These are phyloP conservation scores for Plagodis pulveraria DNA, from an alignment of 2,888 invertebrate species.

Conservation along the genomic window DNA sequence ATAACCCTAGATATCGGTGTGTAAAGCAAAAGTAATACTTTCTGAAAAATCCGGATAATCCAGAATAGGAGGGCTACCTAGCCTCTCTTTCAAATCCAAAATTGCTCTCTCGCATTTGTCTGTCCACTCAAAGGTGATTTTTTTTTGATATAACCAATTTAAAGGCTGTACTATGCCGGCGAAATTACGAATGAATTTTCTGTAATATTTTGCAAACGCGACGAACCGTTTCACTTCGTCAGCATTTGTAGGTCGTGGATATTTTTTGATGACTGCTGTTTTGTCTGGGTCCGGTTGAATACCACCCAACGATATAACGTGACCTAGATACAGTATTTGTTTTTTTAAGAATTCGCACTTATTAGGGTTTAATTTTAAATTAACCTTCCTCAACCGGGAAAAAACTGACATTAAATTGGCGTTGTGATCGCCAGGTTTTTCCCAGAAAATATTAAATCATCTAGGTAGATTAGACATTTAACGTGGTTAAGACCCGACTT, in stretches of 20 bases:
- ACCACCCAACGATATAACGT: not conserved
- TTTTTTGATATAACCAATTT: constrained; percentile 27
- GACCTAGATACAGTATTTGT: constrained; percentile 7
- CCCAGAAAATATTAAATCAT: constrained; percentile 13
- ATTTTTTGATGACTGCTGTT: constrained; percentile 4
- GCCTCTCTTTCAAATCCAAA: constrained; percentile 10
- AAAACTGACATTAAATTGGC: constrained; percentile 18
- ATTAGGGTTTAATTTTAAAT: constrained; percentile 14
- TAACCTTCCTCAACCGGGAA: constrained; percentile 11
- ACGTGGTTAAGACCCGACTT: constrained; percentile 16
- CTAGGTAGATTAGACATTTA: constrained; percentile 13
- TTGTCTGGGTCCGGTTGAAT: too few relatives aligned
- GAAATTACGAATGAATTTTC: constrained; percentile 10
- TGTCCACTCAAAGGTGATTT: constrained; percentile 18
- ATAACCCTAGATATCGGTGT: constrained; percentile 18
- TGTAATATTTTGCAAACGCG: constrained; percentile 7
- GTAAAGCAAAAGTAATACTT: constrained; percentile 20
- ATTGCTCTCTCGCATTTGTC: constrained; percentile 19
- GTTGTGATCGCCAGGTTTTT: constrained; percentile 1
- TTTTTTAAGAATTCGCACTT: constrained; percentile 11
- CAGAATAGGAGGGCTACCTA: constrained; percentile 16
- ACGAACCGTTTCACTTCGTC: constrained; percentile 23
- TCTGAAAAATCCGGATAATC: constrained; percentile 24
- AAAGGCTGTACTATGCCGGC: too few relatives aligned
- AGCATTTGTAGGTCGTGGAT: constrained; percentile 15